Evolutionary conservation across 2,888 invertebrate genomes (phyloP).

Genomic region (Polyommatus iphigenia): DNA sequence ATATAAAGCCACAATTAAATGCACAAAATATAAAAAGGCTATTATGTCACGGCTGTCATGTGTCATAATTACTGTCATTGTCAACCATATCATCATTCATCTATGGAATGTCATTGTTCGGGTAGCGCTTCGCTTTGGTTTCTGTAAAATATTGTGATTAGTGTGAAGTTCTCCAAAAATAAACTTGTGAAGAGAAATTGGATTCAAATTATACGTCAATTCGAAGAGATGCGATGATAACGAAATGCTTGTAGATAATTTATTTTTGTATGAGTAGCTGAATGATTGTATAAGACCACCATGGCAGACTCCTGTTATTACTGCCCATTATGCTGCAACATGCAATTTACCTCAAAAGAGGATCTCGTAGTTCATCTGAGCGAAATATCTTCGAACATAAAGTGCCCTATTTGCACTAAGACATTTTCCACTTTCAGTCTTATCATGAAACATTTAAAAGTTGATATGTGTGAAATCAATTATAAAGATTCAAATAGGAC

Average conservation of each 20-base stretch:
- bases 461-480: constrained; percentile 52
- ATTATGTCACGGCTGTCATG: too few relatives aligned
- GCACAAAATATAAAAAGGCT: too few relatives aligned
- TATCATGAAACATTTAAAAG: constrained; percentile 80
- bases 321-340: constrained; percentile 84
- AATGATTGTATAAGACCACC: constrained; percentile 43
- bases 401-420: constrained; percentile 81
- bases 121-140: constrained; percentile 39
- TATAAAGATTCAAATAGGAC: constrained; percentile 21
- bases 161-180: constrained; percentile 76
- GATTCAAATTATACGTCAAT: constrained; percentile 63
- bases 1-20: too few relatives aligned
- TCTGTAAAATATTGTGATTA: constrained; percentile 64
- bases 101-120: too few relatives aligned
- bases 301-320: constrained; percentile 76
- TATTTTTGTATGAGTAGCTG: constrained; percentile 39
- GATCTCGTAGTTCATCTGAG: constrained; percentile 77
- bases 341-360: constrained; percentile 80
- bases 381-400: constrained; percentile 70
- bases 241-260: constrained; percentile 55
- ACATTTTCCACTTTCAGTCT: constrained; percentile 76
- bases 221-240: constrained; percentile 46
- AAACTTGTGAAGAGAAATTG: constrained; percentile 62
- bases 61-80: neutral
- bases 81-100: too few relatives aligned